Conservation (phyloP, 1,140 invertebrate genomes). For the Drosophila burlai region DNA sequence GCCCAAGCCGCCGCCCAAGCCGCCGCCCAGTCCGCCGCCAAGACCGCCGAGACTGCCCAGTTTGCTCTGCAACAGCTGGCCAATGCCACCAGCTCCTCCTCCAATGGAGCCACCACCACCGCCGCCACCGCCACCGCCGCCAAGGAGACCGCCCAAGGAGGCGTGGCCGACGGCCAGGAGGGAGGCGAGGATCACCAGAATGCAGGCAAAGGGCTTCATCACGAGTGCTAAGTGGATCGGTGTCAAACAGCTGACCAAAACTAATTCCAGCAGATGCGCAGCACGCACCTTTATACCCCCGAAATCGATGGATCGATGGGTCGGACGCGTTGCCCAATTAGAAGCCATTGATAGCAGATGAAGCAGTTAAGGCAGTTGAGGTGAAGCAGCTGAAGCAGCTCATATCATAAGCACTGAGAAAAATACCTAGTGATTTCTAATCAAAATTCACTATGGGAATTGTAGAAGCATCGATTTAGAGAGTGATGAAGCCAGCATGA, state of each 20-base stretch:
- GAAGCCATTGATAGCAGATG: conserved; percentile 48
- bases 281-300: conserved; percentile 65
- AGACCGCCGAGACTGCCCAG: conserved; percentile 51
- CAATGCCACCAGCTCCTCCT: conserved; percentile 55
- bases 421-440: neutral
- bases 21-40: conserved; percentile 36
- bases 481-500: neutral
- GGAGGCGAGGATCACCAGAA: conserved; percentile 70
- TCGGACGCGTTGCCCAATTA: conserved; percentile 44
- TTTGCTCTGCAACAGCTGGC: conserved; percentile 65
- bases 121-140: conserved; percentile 60
- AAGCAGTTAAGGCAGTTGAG: conserved; percentile 2
- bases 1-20: conserved; percentile 28
- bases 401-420: neutral
- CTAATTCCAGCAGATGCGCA: conserved; percentile 55
- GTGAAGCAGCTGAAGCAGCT: conserved; percentile 11
- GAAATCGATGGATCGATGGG: conserved; percentile 30
- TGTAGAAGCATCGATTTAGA: neutral
- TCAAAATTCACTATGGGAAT: too few species aligned
- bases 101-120: conserved; percentile 43
- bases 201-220: conserved; percentile 78
- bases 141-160: conserved; percentile 62
- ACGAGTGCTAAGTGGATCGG: conserved; percentile 25
- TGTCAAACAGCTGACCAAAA: conserved; percentile 63
- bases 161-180: conserved; percentile 61